Evolutionary conservation across 2,888 invertebrate genomes (phyloP), one percentile per base, ranked within the genome.

Genomic region (Lasius platythorax): DNA sequence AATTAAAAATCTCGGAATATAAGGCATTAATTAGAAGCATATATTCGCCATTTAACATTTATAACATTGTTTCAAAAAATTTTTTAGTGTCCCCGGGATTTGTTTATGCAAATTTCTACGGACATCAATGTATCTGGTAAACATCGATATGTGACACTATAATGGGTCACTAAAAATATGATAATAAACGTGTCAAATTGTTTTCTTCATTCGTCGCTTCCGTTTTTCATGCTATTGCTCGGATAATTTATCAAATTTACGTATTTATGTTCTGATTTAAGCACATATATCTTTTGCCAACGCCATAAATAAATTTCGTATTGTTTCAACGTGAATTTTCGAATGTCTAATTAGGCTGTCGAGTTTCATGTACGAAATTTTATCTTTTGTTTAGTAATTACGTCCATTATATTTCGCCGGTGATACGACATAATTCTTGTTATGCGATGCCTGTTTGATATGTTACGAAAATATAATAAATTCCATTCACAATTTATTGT

Each of bases 31-130:
- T 78, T 53, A 28, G 68, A 43, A 56, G 9, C 11, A 68, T 53
- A 28, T 56, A 43, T 46, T 33, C 18, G 33, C 12, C 40, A 15
- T 28, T 64, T 66, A 64, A 53, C 28, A 56, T 46, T 83, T 67
- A 84, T 70, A 56, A 79, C 64, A 63, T 81, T 68, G 37, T 58
- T 74, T 63, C 30, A 40, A 76, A 81, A 61, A 81, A 53, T 33
- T 66, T 53, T 53, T 63, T 33, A 28, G 18, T 43, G 23, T 67
- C 61, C 37, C 37, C 53, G 46, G 8, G 18, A 78, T 83, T 87
- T 79, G 61, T 40, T 66, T 37, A 83, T 85, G 85, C 56, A 85
- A 85, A 85, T 83, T 70, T 70, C 18, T 70, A 63, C 28, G 30
- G 56, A 79, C 79, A 72, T 83, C 78, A 79, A 73, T 83, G 66